Percentiles rank a stretch among this genome's conserved stretches.
These are phyloP conservation scores for Loriculus beryllinus DNA, from an alignment of 2,797 vertebrate species.

Conservation along the genomic window DNA sequence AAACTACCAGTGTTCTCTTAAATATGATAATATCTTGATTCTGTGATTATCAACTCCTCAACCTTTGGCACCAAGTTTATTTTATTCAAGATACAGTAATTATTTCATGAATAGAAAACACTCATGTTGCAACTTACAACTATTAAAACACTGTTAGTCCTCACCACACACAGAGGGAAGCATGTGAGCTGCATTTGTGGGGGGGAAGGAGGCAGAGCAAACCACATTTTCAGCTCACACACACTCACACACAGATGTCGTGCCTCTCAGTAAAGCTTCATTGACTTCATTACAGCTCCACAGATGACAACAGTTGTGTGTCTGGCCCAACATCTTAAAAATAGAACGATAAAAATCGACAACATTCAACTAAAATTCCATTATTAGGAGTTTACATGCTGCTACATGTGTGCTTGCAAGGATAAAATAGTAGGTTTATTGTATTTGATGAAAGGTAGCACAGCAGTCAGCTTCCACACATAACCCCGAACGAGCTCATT, in stretches of 20 bases:
- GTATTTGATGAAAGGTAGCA: background rate
- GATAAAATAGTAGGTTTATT: background rate
- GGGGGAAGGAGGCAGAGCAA: background rate
- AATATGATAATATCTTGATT: background rate
- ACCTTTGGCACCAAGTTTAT: background rate
- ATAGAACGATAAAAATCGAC: background rate
- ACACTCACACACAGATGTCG: rapidly evolving
- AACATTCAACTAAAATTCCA: background rate
- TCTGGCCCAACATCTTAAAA: background rate
- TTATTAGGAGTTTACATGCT: background rate
- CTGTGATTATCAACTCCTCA: background rate
- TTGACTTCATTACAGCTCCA: background rate
- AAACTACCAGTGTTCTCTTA: background rate
- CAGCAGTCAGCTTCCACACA: background rate
- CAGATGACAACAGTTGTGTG: background rate
- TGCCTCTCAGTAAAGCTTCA: background rate
- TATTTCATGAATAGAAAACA: background rate
- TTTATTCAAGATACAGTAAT: background rate
- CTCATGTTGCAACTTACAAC: background rate
- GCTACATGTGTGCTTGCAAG: background rate
- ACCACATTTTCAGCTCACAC: background rate
- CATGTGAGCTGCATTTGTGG: background rate
- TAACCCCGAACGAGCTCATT: background rate
- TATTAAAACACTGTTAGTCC: background rate
- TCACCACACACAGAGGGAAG: background rate